A percentile compares a stretch with the other conserved stretches of the same genome.
These are phyloP conservation scores for Chascanopsetta lugubris DNA, from an alignment of 2,113 vertebrate species.

Conservation along the genomic window DNA sequence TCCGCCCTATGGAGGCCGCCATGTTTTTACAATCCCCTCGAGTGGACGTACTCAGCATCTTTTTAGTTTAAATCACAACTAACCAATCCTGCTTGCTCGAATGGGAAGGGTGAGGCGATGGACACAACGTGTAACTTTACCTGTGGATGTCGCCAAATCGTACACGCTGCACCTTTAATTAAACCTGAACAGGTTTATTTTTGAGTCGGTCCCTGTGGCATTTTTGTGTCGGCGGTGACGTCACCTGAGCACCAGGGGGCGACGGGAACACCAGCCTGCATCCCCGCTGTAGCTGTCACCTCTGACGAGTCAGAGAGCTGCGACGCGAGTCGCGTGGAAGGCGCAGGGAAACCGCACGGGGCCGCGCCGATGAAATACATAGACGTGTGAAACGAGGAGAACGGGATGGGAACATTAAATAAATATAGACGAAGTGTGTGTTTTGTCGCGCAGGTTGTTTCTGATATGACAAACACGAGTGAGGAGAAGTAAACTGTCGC, in stretches of 20 bases:
- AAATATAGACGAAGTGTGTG: conserved; percentile 58
- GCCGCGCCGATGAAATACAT: conserved; percentile 60
- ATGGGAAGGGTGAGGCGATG: too few species aligned
- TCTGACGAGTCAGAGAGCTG: conserved; percentile 48
- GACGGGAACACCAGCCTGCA: conserved; percentile 30
- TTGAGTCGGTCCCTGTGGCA: conserved; percentile 57
- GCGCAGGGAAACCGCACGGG: conserved; percentile 27
- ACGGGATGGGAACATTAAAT: conserved; percentile 55
- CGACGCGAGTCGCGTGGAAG: conserved; percentile 37
- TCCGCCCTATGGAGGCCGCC: too few species aligned
- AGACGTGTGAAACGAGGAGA: conserved; percentile 27
- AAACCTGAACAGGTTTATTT: conserved; percentile 55
- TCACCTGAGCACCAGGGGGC: conserved; percentile 52
- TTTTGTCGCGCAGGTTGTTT: conserved; percentile 41
- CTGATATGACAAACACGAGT: conserved; percentile 32
- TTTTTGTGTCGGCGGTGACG: conserved; percentile 51
- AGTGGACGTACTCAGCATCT: too few species aligned
- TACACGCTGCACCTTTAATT: conserved; percentile 65
- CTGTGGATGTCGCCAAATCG: too few species aligned
- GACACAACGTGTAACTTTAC: too few species aligned
- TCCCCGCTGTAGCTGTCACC: conserved; percentile 29
- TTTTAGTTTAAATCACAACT: too few species aligned
- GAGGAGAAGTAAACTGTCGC: background rate
- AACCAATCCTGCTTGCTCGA: too few species aligned
- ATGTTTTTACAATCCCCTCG: too few species aligned